phyloP scores from a whole-genome alignment of 1,140 invertebrate species.

The Meloidogyne floridensis region DNA sequence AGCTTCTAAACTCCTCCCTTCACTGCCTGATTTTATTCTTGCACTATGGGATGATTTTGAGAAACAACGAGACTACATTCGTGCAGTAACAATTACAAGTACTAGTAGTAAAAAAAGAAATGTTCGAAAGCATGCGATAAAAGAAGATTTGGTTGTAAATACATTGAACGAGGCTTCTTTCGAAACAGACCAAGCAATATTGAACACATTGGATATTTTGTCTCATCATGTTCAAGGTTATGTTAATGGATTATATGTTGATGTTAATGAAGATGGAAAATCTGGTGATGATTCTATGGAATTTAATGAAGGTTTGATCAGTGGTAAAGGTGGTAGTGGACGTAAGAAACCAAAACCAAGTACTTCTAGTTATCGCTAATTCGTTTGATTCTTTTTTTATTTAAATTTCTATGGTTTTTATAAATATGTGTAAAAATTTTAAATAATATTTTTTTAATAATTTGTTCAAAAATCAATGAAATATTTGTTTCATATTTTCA shows the following conservation, averaged over 20 bases:
- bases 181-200: not conserved
- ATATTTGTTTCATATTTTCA: slow-evolving; percentile 15
- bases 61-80: not conserved
- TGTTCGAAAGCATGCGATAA: not conserved
- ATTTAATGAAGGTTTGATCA: not conserved
- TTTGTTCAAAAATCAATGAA: not conserved
- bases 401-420: too few species aligned
- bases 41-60: not conserved
- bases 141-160: slow-evolving; percentile 3
- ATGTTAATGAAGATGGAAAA: not conserved
- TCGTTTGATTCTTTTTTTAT: too few species aligned
- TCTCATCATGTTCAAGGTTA: not conserved
- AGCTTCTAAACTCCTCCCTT: not conserved
- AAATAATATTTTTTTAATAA: too few species aligned
- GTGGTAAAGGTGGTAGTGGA: not conserved
- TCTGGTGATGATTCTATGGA: not conserved
- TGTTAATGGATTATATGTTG: not conserved
- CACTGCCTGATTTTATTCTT: not conserved
- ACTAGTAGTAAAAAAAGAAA: not conserved
- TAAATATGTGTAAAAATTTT: too few species aligned
- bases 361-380: slow-evolving; percentile 1
- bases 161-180: slow-evolving; percentile 13
- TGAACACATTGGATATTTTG: slow-evolving; percentile 8
- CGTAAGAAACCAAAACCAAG: not conserved
- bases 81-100: slow-evolving; percentile 1